Conservation (phyloP, 2,797 vertebrate species). For the Thamnophis elegans region DNA sequence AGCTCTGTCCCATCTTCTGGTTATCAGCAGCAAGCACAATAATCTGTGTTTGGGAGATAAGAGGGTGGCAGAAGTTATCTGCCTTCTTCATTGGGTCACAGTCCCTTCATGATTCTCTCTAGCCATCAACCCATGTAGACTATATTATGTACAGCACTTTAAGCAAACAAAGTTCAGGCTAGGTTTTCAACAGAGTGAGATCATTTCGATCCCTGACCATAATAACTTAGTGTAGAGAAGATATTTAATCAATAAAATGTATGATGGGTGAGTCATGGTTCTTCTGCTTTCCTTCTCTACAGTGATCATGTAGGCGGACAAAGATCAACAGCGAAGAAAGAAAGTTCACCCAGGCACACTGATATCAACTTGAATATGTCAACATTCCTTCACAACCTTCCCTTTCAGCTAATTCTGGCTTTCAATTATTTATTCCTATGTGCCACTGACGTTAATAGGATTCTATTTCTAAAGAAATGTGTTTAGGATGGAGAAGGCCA, state of each 20-base stretch:
- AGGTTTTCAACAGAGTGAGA: background rate
- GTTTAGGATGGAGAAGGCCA: background rate
- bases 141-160: background rate
- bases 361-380: slow-evolving; percentile 8
- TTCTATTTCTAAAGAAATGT: background rate
- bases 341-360: slow-evolving; percentile 3
- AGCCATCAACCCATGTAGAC: background rate
- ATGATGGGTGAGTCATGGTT: slow-evolving; percentile 20
- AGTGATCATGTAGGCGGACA: slow-evolving; percentile 18
- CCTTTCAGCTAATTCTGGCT: background rate
- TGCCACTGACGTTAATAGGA: background rate
- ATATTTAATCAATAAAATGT: slow-evolving; percentile 3
- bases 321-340: slow-evolving; percentile 30
- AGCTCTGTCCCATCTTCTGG: background rate
- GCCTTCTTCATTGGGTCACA: background rate
- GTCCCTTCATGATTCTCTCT: background rate
- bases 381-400: background rate
- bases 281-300: background rate
- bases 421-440: background rate
- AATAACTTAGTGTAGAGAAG: background rate
- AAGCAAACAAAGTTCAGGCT: background rate
- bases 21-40: background rate
- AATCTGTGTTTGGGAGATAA: background rate
- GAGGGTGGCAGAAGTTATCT: background rate
- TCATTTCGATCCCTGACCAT: background rate